Base-by-base conservation (phyloP, 1,140 invertebrate genomes). In the Anadara kagoshimensis region DNA sequence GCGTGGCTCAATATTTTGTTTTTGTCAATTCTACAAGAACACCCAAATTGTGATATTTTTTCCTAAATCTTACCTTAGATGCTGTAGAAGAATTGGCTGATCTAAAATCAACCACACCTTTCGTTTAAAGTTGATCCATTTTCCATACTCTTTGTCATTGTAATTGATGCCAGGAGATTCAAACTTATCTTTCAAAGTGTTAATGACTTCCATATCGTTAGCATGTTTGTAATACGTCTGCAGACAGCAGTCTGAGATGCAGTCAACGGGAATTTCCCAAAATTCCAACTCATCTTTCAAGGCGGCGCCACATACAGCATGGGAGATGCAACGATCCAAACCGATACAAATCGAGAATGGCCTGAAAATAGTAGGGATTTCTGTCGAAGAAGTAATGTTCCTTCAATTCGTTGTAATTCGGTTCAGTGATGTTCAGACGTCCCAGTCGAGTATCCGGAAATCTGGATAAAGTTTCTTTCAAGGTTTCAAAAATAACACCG, bases 311-410 rank as follows among this genome's bases (percentile, higher is more conserved):
- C 67, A 69, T 29, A 69, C 36, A 10, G 45, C 54, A 4, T 0
- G 67, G 67, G 16, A 69, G 57, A 22, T 69, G 67, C 1, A 69
- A 53, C 16, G 59, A 41, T 20, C 67, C 67, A 1, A 57, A 49
- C 24, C 67, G 43, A 36, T 69, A 69, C 4, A 69, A n/a, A 51
- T 69, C 67, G 43, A 69, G 43, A 11, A 69, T 59, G 47, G 22
- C 24, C 12, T 69, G 59, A 26, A 69, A 69, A 59, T 59, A 22
- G n/a, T 69, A 56, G 1, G 67, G 67, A 47, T 61, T 69, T 45
- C 67, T 69, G 57, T 69, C 67, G 20, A 69, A 69, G 57, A 61
- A 69, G 29, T 59, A 61, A 8, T n/a, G n/a, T n/a, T n/a, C n/a
- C n/a, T n/a, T n/a, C n/a, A n/a, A 36, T 36, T 26, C 41, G 22